Base-by-base conservation (phyloP, 23 tunicate genomes). In the Clavelina lepadiformis region DNA sequence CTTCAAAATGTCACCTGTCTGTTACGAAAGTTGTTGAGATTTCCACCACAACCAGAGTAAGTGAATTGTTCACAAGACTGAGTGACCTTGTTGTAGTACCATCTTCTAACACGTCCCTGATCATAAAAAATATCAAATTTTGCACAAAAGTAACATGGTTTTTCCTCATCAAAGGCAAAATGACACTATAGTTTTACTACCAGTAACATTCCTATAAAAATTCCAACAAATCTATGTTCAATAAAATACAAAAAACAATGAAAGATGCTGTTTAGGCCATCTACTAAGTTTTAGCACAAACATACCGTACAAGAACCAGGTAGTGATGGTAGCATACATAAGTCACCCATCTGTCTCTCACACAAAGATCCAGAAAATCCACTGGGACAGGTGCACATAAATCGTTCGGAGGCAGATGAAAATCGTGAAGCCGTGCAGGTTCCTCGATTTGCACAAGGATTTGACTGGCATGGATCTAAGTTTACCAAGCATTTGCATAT, bases 11-110 rank as follows among this genome's bases (percentile, higher is more conserved):
- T 35, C 0, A 82, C 91, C 91, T 74, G 54, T 45, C 74, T 59
- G 47, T 67, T 73, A 23, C 76, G 84, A 65, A 86, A 86, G 64
- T 86, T 86, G 52, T 86, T 86, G 51, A 68, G 22, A 66, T 86
- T 86, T 26, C 95, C 95, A 24, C 80, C 80, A 38, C 95, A 86
- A 4, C 95, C 95, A 29, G 85, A 71, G 49, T 70, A 86, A 11
- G 29, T 46, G 47, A 86, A 86, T 66, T 32, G 47, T 41, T 71
- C 80, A 56, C 95, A 86, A 20, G 55, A 23, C 2, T 69, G 31
- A 3, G 85, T 70, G 35, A 32, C 30, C 28, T 27, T 34, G 56
- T 72, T 78, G 76, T 71, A 86, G 58, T 56, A 78, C 84, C 84
- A 86, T 11, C 95, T 58, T 4, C 28, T 26, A 19, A 76, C 31